Evolutionary conservation across 2,888 invertebrate species (phyloP).

Genomic region (Myathropa florea): DNA sequence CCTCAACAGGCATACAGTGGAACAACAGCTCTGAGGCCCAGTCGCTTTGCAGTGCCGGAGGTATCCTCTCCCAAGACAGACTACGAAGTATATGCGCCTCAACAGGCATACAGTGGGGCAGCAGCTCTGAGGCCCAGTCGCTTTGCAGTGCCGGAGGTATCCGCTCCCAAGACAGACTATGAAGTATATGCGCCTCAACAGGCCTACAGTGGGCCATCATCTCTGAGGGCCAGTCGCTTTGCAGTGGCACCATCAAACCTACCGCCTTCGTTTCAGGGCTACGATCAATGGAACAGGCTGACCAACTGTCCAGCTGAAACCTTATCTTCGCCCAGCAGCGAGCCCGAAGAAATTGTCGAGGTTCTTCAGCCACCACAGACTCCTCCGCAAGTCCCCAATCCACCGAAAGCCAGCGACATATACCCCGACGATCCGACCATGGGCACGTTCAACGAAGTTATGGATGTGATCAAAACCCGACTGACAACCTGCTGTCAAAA

Average conservation of each 20-base stretch:
- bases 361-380: not conserved
- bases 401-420: not conserved
- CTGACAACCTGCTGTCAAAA: slow-evolving; percentile 71
- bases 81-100: too few species aligned
- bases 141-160: not conserved
- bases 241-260: not conserved
- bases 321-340: too few species aligned
- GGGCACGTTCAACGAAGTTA: slow-evolving; percentile 43
- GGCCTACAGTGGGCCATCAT: not conserved
- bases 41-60: not conserved
- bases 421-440: slow-evolving; percentile 37
- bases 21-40: too few species aligned
- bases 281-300: not conserved
- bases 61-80: too few species aligned
- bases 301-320: not conserved
- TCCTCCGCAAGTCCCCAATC: not conserved
- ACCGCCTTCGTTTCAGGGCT: not conserved
- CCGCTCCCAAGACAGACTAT: not conserved
- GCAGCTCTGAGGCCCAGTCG: too few species aligned
- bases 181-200: not conserved
- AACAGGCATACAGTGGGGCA: too few species aligned
- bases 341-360: not conserved
- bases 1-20: too few species aligned
- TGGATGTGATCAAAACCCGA: slow-evolving; percentile 62
- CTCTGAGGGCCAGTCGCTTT: not conserved